A percentile compares a stretch with the other conserved stretches of the same genome.
phyloP scores from a whole-genome alignment of 2,113 vertebrate species.

The Jaculus jaculus region DNA sequence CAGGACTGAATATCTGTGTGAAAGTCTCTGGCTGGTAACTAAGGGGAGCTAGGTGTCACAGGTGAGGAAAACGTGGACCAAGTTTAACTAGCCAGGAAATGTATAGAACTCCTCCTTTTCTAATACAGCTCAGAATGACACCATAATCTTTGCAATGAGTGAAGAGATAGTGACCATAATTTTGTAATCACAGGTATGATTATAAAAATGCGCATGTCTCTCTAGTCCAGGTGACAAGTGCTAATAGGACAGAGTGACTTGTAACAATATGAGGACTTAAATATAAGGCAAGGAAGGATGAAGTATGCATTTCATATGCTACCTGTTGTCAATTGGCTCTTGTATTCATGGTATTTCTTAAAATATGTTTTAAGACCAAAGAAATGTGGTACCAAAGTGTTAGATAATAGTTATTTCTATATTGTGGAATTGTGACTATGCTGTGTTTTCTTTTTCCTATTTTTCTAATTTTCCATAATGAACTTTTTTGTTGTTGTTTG shows the following conservation, averaged over 20 bases:
- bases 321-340: neutral
- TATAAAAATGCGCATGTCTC: neutral
- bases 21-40: neutral
- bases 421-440: neutral
- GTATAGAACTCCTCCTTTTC: neutral
- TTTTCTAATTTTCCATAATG: neutral
- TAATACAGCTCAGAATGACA: neutral
- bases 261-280: constrained; percentile 22
- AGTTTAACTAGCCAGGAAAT: neutral
- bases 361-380: neutral
- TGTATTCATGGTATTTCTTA: neutral
- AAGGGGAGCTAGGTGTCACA: neutral
- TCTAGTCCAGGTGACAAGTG: neutral
- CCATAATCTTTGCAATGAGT: neutral
- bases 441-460: neutral
- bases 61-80: neutral
- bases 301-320: neutral
- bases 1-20: neutral
- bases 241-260: neutral
- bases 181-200: neutral
- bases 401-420: neutral
- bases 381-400: neutral
- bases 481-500: too few relatives aligned
- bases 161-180: neutral
- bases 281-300: neutral